These are phyloP conservation scores for Lynx canadensis DNA, from an alignment of 2,113 vertebrate species.

Conservation along the genomic window DNA sequence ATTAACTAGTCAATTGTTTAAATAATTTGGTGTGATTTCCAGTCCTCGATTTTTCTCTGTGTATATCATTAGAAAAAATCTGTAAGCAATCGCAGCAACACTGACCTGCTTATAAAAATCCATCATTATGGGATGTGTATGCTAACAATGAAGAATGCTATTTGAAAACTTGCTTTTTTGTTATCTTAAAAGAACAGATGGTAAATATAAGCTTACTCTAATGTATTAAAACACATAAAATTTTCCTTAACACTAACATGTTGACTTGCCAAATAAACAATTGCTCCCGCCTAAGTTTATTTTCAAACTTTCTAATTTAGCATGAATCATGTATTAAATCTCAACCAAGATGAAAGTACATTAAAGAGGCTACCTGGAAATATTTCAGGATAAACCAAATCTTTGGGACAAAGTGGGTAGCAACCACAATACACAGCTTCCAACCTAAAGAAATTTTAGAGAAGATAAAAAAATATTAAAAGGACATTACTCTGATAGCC, in stretches of 20 bases:
- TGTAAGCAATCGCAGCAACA: conserved; percentile 84
- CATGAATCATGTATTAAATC: conserved; percentile 66
- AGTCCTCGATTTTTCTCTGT: conserved; percentile 70
- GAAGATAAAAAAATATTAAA: conserved; percentile 71
- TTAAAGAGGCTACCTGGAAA: conserved; percentile 91
- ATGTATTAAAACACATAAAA: conserved; percentile 93
- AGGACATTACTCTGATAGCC: conserved; percentile 50
- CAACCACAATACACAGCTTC: conserved; percentile 97
- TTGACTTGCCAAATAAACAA: conserved; percentile 92
- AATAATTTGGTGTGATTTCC: conserved; percentile 88
- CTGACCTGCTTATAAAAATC: conserved; percentile 87
- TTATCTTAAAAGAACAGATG: conserved; percentile 93
- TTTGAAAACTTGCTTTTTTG: conserved; percentile 92
- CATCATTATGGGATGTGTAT: conserved; percentile 87
- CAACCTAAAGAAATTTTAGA: conserved; percentile 87
- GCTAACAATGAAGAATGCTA: conserved; percentile 91
- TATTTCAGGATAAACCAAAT: conserved; percentile 96
- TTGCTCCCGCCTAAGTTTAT: conserved; percentile 88
- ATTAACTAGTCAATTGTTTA: conserved; percentile 89
- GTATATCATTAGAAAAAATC: conserved; percentile 81
- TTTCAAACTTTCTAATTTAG: conserved; percentile 84
- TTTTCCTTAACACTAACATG: conserved; percentile 91
- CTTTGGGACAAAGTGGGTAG: conserved; percentile 94
- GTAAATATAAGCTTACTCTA: conserved; percentile 92
- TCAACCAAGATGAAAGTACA: conserved; percentile 44